Percentiles rank a stretch among this genome's conserved stretches.
Conservation (phyloP, 2,113 vertebrate genomes). For the Callipepla californica region DNA sequence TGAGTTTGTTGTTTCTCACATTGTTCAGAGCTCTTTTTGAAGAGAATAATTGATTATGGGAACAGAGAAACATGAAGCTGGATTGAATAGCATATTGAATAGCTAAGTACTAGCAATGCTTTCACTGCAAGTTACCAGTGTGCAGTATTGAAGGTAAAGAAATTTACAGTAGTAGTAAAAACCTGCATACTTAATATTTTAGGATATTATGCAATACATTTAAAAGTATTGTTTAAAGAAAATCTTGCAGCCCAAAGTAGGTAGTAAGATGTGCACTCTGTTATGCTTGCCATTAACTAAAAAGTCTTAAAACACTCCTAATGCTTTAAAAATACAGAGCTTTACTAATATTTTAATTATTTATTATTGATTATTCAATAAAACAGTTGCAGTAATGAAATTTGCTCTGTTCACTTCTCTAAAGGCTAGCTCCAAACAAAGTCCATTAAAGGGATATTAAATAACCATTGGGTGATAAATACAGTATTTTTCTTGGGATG, state of each 20-base stretch:
- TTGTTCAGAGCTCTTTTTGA: constrained; percentile 10
- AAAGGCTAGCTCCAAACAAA: constrained; percentile 12
- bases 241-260: neutral
- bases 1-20: constrained; percentile 34
- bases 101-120: neutral
- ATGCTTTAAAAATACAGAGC: neutral
- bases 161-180: neutral
- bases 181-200: neutral
- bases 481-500: constrained; percentile 42
- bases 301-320: neutral
- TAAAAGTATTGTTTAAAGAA: neutral
- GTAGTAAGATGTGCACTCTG: neutral
- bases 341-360: constrained; percentile 2
- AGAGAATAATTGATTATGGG: neutral
- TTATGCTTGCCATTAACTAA: neutral
- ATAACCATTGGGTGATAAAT: constrained; percentile 21
- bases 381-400: neutral
- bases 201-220: neutral
- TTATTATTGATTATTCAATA: constrained; percentile 10
- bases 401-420: constrained; percentile 4
- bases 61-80: constrained; percentile 10
- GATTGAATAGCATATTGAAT: neutral
- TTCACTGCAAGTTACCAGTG: neutral
- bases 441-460: neutral
- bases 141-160: neutral